Conservation (phyloP, 2,113 vertebrate species). For the Bos indicus region DNA sequence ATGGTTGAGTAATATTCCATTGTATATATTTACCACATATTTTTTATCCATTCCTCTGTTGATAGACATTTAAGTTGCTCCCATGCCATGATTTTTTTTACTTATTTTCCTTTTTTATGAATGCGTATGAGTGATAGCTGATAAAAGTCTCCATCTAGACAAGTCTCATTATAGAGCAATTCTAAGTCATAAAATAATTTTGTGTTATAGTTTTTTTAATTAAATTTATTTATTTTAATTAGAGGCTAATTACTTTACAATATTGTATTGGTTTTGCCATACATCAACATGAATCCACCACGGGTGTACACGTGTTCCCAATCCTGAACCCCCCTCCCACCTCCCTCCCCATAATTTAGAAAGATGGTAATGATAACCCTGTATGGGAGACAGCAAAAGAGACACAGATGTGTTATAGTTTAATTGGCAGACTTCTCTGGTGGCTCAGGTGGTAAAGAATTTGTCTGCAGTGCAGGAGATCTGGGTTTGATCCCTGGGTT, state of each 20-base stretch:
- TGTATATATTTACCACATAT: not conserved
- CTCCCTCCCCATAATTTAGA: no score
- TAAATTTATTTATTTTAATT: no score
- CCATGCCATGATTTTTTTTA: not conserved
- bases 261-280: no score
- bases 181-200: not conserved
- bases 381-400: no score
- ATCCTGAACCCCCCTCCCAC: no score
- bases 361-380: no score
- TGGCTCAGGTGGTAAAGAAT: not conserved
- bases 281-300: no score
- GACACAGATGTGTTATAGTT: not conserved
- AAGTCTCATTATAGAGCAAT: not conserved
- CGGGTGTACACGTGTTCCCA: no score
- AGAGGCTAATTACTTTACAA: no score
- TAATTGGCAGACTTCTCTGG: not conserved
- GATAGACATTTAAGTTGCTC: not conserved
- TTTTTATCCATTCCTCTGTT: not conserved
- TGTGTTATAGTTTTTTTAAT: not conserved
- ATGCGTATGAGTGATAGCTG: not conserved
- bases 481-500: not conserved
- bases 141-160: not conserved
- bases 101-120: not conserved
- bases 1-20: not conserved
- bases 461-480: not conserved